These are phyloP conservation scores for Oreonectes daqikongensis DNA, from an alignment of 2,797 vertebrate species.

Conservation along the genomic window DNA sequence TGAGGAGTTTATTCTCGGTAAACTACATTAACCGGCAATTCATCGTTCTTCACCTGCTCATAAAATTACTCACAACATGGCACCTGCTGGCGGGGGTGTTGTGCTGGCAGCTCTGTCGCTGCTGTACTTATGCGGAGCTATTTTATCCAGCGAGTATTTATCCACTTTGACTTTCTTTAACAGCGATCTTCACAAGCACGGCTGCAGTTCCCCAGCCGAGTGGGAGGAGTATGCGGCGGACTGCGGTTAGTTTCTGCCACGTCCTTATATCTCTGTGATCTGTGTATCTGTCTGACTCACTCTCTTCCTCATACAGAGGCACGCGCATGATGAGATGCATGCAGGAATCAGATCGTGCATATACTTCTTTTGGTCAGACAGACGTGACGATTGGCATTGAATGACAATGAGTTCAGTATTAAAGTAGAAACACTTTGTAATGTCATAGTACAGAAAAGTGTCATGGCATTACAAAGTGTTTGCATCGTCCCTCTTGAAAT, in stretches of 20 bases:
- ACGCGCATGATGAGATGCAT: neutral
- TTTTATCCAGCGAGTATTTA: conserved; percentile 74
- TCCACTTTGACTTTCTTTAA: conserved; percentile 78
- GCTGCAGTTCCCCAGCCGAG: conserved; percentile 78
- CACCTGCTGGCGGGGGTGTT: conserved; percentile 74
- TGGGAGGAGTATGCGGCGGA: conserved; percentile 81
- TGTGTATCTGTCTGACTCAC: conserved; percentile 8
- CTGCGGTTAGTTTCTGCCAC: conserved; percentile 81
- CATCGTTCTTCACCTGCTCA: conserved; percentile 68
- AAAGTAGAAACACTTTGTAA: neutral
- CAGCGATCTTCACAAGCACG: conserved; percentile 78
- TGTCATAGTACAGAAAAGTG: neutral
- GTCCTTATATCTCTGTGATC: conserved; percentile 57
- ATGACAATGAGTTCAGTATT: neutral
- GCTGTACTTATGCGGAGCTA: conserved; percentile 63
- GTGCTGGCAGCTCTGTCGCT: conserved; percentile 69
- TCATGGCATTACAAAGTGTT: too few relatives aligned
- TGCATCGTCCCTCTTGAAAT: too few relatives aligned
- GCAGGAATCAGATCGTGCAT: neutral
- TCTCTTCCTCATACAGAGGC: conserved; percentile 30
- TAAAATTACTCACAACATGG: conserved; percentile 75
- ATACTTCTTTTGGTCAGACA: neutral
- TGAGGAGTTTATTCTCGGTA: conserved; percentile 4
- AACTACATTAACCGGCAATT: conserved; percentile 63
- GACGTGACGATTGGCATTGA: neutral